Conservation (phyloP, 2,113 vertebrate species). For the Phalacrocorax aristotelis region DNA sequence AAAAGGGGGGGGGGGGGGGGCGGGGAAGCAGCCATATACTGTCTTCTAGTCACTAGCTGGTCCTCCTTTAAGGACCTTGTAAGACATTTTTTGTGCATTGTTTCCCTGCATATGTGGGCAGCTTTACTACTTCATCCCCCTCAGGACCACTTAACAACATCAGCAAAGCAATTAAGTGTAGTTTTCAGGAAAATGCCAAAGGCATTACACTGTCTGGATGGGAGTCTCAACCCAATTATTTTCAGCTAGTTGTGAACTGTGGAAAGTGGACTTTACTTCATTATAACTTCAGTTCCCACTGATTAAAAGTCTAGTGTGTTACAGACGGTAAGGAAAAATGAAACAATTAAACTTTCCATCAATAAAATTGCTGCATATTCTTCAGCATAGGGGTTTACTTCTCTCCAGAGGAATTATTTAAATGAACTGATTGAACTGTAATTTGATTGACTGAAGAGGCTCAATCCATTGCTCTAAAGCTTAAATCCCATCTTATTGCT, state of each 20-base stretch:
- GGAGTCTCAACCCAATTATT: slow-evolving; percentile 87
- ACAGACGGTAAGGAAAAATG: slow-evolving; percentile 81
- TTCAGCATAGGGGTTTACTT: slow-evolving; percentile 74
- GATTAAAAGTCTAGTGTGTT: slow-evolving; percentile 82
- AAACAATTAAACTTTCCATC: slow-evolving; percentile 85
- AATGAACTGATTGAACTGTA: slow-evolving; percentile 81
- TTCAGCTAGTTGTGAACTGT: slow-evolving; percentile 80
- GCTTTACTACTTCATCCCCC: slow-evolving; percentile 70
- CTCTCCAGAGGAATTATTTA: slow-evolving; percentile 83
- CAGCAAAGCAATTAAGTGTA: slow-evolving; percentile 86
- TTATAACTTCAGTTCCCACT: slow-evolving; percentile 82
- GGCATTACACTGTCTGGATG: slow-evolving; percentile 78
- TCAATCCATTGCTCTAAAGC: slow-evolving; percentile 56
- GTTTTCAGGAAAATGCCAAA: slow-evolving; percentile 82
- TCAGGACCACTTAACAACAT: slow-evolving; percentile 83
- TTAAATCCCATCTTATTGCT: slow-evolving; percentile 69
- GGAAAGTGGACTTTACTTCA: slow-evolving; percentile 82
- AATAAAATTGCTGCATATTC: slow-evolving; percentile 82
- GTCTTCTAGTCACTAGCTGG: slow-evolving; percentile 28
- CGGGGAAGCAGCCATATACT: not conserved
- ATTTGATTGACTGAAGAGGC: slow-evolving; percentile 79
- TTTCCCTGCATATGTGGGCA: slow-evolving; percentile 72
- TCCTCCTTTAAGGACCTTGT: slow-evolving; percentile 72
- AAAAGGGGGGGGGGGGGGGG: not conserved
- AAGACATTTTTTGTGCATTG: slow-evolving; percentile 71